Percentiles rank a stretch among this genome's conserved stretches.
Conservation (phyloP, 2,113 vertebrate species). For the Oxyura jamaicensis region DNA sequence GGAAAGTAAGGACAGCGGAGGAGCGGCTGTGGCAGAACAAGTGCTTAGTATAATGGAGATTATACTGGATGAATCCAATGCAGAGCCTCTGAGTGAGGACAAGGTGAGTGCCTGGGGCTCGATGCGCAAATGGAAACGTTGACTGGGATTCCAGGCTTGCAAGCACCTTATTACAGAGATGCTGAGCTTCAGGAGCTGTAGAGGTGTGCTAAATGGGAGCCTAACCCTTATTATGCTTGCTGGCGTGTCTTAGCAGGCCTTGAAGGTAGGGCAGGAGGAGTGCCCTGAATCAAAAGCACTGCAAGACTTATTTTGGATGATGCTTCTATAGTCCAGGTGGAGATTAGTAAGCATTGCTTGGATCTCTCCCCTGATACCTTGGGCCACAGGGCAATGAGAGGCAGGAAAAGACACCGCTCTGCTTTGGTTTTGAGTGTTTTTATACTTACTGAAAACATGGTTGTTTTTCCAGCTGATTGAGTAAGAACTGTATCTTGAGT, state of each 20-base stretch:
- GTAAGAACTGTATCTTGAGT: not conserved
- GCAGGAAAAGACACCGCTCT: constrained; percentile 35
- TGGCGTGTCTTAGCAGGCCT: constrained; percentile 12
- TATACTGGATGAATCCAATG: constrained; percentile 96
- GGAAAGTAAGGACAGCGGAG: constrained; percentile 97
- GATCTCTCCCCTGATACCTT: constrained; percentile 33
- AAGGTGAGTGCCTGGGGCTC: constrained; percentile 79
- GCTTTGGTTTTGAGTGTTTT: not conserved
- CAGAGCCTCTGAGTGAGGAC: constrained; percentile 94
- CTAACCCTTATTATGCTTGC: not conserved
- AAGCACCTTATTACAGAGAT: not conserved
- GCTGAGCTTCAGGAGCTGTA: not conserved
- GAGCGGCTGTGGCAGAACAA: constrained; percentile 95
- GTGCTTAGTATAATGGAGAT: constrained; percentile 99
- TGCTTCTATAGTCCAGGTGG: not conserved
- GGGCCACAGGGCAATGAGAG: constrained; percentile 10
- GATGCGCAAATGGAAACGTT: not conserved
- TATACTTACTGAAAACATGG: not conserved
- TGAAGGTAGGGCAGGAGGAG: constrained; percentile 3
- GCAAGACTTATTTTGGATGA: not conserved
- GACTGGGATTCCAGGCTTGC: not conserved
- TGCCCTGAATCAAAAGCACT: not conserved
- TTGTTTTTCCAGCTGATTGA: constrained; percentile 23
- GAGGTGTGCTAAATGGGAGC: not conserved
- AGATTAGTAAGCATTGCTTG: constrained; percentile 2